These are phyloP conservation scores for Trichopoda pennipes DNA, from an alignment of 2,888 invertebrate genomes.

Conservation along the genomic window DNA sequence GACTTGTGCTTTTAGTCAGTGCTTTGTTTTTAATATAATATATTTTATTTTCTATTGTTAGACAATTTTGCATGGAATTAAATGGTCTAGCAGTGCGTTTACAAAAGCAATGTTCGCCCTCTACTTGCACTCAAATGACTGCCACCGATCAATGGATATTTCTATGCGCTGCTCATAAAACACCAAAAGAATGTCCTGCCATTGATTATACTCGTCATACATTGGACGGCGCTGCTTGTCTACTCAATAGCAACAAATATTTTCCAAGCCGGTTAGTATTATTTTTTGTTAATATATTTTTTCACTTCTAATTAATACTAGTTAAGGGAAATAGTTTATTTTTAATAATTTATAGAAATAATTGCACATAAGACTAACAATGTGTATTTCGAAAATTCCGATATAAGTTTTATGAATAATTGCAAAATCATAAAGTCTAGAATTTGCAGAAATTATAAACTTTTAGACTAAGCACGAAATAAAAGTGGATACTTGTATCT, in stretches of 20 bases:
- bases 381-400: no score
- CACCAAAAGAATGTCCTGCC: constrained; percentile 99
- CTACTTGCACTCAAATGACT: constrained; percentile 99
- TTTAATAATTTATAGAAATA: no score
- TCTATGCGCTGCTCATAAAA: constrained; percentile 99
- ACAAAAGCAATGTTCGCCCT: constrained; percentile 97
- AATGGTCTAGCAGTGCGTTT: constrained; percentile 98
- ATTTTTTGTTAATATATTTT: neutral
- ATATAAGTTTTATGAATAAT: no score
- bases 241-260: constrained; percentile 99
- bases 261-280: constrained; percentile 95
- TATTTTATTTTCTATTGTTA: constrained; percentile 77
- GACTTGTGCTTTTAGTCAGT: neutral
- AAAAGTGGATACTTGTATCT: no score
- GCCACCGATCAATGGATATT: constrained; percentile 99
- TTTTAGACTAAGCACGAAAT: no score
- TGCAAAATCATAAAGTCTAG: no score
- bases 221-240: constrained; percentile 98
- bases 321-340: no score
- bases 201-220: constrained; percentile 99
- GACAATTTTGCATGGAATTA: constrained; percentile 99
- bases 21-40: neutral
- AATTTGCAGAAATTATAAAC: no score
- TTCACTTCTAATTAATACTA: neutral
- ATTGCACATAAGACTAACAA: no score